phyloP scores from a whole-genome alignment of 2,888 invertebrate species.

The Folsomia manolachei region DNA sequence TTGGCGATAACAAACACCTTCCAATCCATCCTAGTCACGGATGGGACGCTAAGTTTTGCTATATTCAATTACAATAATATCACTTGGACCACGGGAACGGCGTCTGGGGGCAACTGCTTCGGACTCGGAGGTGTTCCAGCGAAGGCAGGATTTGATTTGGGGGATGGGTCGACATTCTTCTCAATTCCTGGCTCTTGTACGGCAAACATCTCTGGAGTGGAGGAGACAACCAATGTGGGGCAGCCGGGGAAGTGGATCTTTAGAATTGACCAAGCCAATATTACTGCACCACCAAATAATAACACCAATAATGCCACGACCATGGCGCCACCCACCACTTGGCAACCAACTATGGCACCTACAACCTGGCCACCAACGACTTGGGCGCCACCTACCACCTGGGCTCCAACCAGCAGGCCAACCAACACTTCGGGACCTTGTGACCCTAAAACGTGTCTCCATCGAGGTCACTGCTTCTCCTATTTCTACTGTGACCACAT shows the following conservation, averaged over 20 bases:
- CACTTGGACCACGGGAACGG: conserved; percentile 37
- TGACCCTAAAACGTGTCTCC: neutral
- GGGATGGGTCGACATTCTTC: conserved; percentile 30
- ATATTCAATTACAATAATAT: conserved; percentile 36
- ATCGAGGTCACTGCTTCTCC: neutral
- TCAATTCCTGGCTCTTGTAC: conserved; percentile 27
- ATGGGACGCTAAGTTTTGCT: conserved; percentile 39
- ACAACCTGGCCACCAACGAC: neutral
- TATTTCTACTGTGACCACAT: neutral
- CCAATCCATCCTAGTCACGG: conserved; percentile 29
- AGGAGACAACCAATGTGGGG: conserved; percentile 25
- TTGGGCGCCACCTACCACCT: neutral
- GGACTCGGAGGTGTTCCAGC: conserved; percentile 34
- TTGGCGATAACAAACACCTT: conserved; percentile 28
- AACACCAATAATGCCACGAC: neutral
- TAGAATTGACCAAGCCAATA: conserved; percentile 24
- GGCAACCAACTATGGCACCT: neutral
- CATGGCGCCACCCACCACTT: neutral
- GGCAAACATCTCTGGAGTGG: conserved; percentile 15
- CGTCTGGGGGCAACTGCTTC: conserved; percentile 24
- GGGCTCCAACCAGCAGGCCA: neutral
- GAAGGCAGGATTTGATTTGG: conserved; percentile 41
- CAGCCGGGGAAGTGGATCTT: conserved; percentile 39
- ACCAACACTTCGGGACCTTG: neutral
- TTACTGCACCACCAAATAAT: neutral